A percentile compares a stretch with the other conserved stretches of the same genome.
phyloP scores from a whole-genome alignment of 2,888 invertebrate genomes.

The Buathra laborator region DNA sequence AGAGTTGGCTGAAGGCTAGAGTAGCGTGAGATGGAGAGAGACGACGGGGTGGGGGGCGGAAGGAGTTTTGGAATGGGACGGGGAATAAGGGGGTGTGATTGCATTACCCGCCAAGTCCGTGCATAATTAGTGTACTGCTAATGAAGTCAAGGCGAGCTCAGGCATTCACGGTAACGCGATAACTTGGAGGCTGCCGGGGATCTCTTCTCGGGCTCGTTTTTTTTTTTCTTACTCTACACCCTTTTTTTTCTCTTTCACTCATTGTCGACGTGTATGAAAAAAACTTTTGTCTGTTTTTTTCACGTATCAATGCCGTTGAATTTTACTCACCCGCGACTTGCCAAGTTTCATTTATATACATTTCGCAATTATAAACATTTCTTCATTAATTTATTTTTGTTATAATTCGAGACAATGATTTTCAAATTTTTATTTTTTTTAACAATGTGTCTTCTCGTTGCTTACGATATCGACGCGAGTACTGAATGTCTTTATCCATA shows the following conservation, averaged over 20 bases:
- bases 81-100: conserved; percentile 54
- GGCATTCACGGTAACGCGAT: conserved; percentile 65
- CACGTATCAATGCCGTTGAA: background rate
- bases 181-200: conserved; percentile 58
- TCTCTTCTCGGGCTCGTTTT: conserved; percentile 37
- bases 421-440: background rate
- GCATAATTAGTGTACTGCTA: conserved; percentile 70
- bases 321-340: background rate
- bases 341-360: background rate
- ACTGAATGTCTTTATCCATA: too few relatives aligned
- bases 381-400: background rate
- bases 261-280: background rate
- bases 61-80: conserved; percentile 14
- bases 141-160: conserved; percentile 63
- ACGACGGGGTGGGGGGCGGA: conserved; percentile 12
- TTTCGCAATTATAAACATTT: background rate
- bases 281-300: conserved; percentile 2
- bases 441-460: too few relatives aligned
- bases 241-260: conserved; percentile 34
- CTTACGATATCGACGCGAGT: too few relatives aligned
- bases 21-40: conserved; percentile 11
- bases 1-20: conserved; percentile 29
- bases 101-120: conserved; percentile 66
- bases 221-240: conserved; percentile 22
- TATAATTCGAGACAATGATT: background rate